A percentile compares a stretch with the other conserved stretches of the same genome.
These are phyloP conservation scores for Trypoxylon attenuatum DNA, from an alignment of 2,888 invertebrate genomes.

Conservation along the genomic window DNA sequence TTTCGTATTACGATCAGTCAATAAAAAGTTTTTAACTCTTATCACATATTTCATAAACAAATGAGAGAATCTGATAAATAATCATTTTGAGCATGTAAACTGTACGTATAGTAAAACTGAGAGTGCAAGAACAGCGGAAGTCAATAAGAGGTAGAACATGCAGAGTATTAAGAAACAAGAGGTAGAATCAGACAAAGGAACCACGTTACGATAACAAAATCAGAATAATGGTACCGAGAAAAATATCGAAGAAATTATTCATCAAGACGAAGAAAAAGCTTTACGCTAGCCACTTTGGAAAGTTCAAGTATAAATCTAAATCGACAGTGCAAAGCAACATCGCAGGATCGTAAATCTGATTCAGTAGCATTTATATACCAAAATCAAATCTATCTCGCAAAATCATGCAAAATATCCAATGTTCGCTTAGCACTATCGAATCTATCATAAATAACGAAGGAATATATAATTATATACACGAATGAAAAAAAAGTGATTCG, in stretches of 20 bases:
- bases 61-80: no score
- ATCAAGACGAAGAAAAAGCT: not conserved
- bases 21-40: no score
- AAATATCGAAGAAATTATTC: not conserved
- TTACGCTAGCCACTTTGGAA: constrained; percentile 4
- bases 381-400: no score
- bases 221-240: not conserved
- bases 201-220: constrained; percentile 1
- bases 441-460: constrained; percentile 15
- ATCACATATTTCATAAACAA: no score
- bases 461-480: constrained; percentile 49
- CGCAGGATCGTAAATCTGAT: no score
- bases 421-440: not conserved
- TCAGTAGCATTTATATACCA: no score
- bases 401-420: no score
- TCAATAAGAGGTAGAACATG: constrained; percentile 14
- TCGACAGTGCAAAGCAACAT: no score
- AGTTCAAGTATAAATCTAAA: no score
- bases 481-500: no score
- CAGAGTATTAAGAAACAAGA: constrained; percentile 12
- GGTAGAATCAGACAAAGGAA: constrained; percentile 41
- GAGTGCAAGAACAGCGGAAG: constrained; percentile 8
- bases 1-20: no score
- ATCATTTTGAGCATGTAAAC: no score
- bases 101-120: not conserved